phyloP scores from a whole-genome alignment of 2,113 vertebrate genomes.

The Vidua macroura region DNA sequence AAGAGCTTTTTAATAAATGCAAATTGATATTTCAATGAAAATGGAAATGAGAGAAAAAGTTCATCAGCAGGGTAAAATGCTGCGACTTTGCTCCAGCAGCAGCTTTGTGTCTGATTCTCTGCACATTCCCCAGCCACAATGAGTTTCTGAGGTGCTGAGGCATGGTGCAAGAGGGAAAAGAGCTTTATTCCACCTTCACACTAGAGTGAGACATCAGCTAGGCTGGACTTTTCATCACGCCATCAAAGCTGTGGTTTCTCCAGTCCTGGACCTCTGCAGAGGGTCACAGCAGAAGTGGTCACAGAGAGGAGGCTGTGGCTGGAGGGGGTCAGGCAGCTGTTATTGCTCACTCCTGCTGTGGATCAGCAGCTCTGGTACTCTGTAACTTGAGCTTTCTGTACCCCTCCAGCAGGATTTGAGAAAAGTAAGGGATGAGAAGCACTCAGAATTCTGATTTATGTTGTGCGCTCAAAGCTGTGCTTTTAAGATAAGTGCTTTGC shows the following conservation, averaged over 20 bases:
- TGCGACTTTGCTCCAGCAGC: neutral
- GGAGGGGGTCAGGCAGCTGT: neutral
- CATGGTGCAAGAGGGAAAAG: neutral
- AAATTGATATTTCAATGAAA: slow-evolving; percentile 60
- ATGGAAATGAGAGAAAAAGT: slow-evolving; percentile 54
- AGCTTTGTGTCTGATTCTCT: neutral
- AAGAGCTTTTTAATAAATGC: slow-evolving; percentile 63
- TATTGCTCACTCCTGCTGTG: neutral
- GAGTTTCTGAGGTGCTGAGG: neutral
- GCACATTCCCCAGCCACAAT: neutral
- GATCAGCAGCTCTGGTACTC: neutral
- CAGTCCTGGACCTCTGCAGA: neutral
- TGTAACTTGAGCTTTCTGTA: neutral
- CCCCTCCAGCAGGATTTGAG: neutral
- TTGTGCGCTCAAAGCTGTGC: neutral
- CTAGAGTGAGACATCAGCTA: neutral
- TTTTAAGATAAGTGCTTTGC: neutral
- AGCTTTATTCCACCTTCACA: neutral
- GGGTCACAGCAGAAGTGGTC: accelerated
- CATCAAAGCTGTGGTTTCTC: neutral
- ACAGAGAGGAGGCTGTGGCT: neutral
- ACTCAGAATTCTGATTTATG: neutral
- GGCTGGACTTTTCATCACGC: neutral
- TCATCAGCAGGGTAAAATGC: slow-evolving; percentile 30
- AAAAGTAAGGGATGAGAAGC: neutral